Evolutionary conservation across 2,113 vertebrate genomes (phyloP), one percentile per base, ranked within the genome.

Genomic region (Phylloscopus trochilus): DNA sequence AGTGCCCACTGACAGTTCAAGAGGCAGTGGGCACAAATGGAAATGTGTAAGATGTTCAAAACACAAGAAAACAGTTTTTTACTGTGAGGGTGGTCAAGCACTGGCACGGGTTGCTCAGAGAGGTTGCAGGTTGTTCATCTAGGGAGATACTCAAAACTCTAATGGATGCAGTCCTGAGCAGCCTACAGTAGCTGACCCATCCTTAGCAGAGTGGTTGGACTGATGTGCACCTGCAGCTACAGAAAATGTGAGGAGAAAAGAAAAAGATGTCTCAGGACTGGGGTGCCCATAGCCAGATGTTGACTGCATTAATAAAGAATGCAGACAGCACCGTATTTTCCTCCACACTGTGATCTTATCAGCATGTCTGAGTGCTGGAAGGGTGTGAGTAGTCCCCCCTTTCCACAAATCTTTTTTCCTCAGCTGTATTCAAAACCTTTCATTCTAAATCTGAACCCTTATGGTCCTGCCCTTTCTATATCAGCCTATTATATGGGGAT

Each of bases 401-500:
- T 63, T 78, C 78, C 53, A 70, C 63, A 62, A 94, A 94, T 44
- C 63, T 4, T 2, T 69, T 95, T 84, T 89, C 52, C 77, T 68
- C 86, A 92, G 51, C 52, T 87, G 81, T 77, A 80, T 94, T 96
- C 88, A 89, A 90, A 93, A 62, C 35, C 66, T 84, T 87, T 82
- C 62, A 90, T 68, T 93, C 66, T 80, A 89, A 83, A 92, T 75
- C 86, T 69, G 81, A 94, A 77, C 51, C 58, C 69, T 94, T 41
- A 41, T 64, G 52, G 90, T 87, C 60, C 66, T 96, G 92, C 74
- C 70, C 83, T 95, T 97, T 97, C 89, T 90, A 0, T 92, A 91
- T 43, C 91, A 95, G 87, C 49, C 83, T 90, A 4, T 92, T 96
- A 86, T 91, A 23, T 53, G 69, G 82, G 78, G 84, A 93, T 51